Conservation (phyloP, 1,140 invertebrate genomes). For the Brachystomella parvula region DNA sequence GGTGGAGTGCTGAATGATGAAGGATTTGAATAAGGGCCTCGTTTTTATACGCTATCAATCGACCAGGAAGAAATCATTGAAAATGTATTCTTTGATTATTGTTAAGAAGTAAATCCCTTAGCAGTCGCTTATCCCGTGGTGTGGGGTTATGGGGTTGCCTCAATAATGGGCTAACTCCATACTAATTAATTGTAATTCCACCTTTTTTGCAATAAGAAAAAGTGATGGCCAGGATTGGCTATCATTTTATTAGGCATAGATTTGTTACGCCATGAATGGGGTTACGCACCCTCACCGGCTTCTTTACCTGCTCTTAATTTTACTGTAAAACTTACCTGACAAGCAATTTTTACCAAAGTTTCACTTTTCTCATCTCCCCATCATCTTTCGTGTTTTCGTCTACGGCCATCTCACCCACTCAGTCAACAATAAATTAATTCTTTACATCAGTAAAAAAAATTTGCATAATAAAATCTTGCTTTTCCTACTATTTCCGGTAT, state of each 20-base stretch:
- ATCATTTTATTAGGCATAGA: no score
- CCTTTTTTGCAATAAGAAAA: not conserved
- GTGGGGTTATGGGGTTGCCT: not conserved
- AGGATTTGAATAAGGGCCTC: not conserved
- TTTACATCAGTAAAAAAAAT: no score
- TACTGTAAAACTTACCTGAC: not conserved
- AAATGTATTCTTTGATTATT: not conserved
- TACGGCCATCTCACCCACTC: no score
- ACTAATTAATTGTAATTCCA: not conserved
- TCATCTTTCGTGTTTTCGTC: no score
- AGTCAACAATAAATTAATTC: no score
- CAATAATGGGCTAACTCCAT: not conserved
- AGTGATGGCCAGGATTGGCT: no score
- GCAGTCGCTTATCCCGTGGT: not conserved
- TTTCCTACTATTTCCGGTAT: no score
- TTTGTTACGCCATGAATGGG: no score
- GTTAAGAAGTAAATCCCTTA: not conserved
- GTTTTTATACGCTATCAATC: conserved; percentile 25
- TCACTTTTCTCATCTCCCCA: no score
- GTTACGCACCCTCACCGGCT: no score
- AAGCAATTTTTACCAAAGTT: not conserved
- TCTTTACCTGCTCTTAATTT: not conserved
- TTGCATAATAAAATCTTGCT: no score
- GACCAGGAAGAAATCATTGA: conserved; percentile 18
- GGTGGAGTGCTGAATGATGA: conserved; percentile 15